Percentiles rank a stretch among this genome's conserved stretches.
Evolutionary conservation across 2,888 invertebrate species (phyloP).

Genomic region (Glaucopsyche alexis): DNA sequence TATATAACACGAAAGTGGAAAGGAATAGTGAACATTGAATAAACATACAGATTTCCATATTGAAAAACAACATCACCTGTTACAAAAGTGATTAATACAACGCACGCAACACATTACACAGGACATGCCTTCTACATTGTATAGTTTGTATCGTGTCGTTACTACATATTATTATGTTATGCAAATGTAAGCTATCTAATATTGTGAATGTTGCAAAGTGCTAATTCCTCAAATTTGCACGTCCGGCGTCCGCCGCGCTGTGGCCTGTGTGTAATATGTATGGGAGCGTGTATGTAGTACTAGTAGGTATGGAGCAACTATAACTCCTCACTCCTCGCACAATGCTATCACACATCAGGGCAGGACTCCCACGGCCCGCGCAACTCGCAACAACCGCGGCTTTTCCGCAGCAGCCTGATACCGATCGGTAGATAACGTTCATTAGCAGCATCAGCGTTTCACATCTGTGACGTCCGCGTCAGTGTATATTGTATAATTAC

Average conservation of each 20-base stretch:
- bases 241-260: neutral
- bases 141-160: neutral
- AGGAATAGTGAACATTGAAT: neutral
- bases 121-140: neutral
- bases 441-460: constrained; percentile 5
- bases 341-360: neutral
- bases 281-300: neutral
- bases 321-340: neutral
- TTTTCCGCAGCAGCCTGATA: neutral
- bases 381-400: no score
- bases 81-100: neutral
- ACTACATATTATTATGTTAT: neutral
- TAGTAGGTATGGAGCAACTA: neutral
- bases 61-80: neutral
- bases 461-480: neutral
- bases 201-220: constrained; percentile 4
- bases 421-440: neutral
- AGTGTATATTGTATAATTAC: no score
- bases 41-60: neutral
- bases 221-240: neutral
- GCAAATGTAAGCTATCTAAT: neutral
- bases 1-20: neutral
- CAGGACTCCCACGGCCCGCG: neutral
- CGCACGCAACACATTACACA: neutral
- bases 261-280: neutral